Conservation (phyloP, 2,888 invertebrate genomes). For the Spilarctia lutea region DNA sequence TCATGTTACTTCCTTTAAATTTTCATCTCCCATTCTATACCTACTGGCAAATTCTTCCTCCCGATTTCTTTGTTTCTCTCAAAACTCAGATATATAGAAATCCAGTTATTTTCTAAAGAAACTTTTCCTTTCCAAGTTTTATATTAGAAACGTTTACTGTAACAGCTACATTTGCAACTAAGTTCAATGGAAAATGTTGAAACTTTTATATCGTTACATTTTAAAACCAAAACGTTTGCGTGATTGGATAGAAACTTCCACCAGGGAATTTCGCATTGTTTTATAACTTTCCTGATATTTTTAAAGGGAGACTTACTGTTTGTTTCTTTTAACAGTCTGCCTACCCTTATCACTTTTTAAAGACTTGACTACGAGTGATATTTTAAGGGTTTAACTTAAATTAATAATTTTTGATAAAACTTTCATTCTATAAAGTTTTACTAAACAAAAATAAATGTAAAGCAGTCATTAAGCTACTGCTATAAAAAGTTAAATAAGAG, state of each 20-base stretch:
- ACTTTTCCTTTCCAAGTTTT: not conserved
- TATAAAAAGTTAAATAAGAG: not conserved
- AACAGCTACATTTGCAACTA: not conserved
- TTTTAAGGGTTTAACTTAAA: too few relatives aligned
- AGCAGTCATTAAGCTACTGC: not conserved
- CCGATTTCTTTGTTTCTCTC: too few relatives aligned
- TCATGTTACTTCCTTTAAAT: too few relatives aligned
- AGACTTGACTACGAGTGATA: too few relatives aligned
- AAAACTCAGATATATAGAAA: not conserved
- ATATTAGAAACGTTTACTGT: not conserved
- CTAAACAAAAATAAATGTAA: not conserved
- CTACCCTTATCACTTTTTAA: too few relatives aligned
- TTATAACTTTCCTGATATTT: not conserved
- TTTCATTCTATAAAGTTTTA: not conserved
- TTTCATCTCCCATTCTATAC: too few relatives aligned
- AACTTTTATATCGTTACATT: not conserved
- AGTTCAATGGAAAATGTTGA: constrained; percentile 1
- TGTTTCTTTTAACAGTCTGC: too few relatives aligned
- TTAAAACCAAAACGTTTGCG: not conserved
- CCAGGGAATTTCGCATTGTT: not conserved
- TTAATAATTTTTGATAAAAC: too few relatives aligned
- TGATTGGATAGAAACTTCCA: not conserved
- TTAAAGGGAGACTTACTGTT: not conserved
- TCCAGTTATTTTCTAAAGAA: not conserved
- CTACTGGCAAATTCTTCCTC: too few relatives aligned